Conservation (phyloP, 2,797 vertebrate species). For the Gambusia yucatana region DNA sequence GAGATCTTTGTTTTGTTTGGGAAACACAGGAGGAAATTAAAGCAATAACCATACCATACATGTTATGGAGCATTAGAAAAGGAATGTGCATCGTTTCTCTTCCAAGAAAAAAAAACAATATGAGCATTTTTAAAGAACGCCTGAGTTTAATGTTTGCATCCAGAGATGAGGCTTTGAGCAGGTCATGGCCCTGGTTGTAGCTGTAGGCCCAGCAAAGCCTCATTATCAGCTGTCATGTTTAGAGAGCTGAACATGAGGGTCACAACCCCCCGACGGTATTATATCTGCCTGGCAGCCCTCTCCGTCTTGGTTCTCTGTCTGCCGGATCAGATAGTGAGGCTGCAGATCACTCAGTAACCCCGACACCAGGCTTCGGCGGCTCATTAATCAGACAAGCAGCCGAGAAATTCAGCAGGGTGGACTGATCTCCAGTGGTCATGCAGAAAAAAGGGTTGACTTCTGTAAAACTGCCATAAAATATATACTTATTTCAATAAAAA, state of each 20-base stretch:
- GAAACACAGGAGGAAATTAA: neutral
- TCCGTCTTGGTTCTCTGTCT: constrained; percentile 82
- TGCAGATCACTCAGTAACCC: constrained; percentile 74
- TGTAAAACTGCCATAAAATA: neutral
- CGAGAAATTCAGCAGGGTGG: constrained; percentile 35
- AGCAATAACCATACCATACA: neutral
- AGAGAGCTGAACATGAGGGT: constrained; percentile 75
- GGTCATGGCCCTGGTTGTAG: constrained; percentile 53
- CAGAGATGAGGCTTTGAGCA: constrained; percentile 40
- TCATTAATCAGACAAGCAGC: constrained; percentile 75
- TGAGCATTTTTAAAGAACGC: neutral
- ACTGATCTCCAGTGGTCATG: constrained; percentile 8
- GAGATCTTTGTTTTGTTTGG: neutral
- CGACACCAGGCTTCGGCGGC: constrained; percentile 69
- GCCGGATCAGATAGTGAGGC: constrained; percentile 80
- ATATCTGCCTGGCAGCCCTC: constrained; percentile 76
- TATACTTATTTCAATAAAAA: neutral
- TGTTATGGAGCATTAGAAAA: neutral
- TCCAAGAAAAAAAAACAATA: neutral
- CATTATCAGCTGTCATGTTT: constrained; percentile 78
- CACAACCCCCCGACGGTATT: constrained; percentile 78
- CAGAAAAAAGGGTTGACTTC: neutral
- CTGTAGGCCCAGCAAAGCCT: constrained; percentile 53
- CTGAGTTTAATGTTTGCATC: constrained; percentile 8
- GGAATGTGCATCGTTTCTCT: constrained; percentile 6